Evolutionary conservation across 2,888 invertebrate genomes (phyloP).

Genomic region (Standfussiana lucernea): DNA sequence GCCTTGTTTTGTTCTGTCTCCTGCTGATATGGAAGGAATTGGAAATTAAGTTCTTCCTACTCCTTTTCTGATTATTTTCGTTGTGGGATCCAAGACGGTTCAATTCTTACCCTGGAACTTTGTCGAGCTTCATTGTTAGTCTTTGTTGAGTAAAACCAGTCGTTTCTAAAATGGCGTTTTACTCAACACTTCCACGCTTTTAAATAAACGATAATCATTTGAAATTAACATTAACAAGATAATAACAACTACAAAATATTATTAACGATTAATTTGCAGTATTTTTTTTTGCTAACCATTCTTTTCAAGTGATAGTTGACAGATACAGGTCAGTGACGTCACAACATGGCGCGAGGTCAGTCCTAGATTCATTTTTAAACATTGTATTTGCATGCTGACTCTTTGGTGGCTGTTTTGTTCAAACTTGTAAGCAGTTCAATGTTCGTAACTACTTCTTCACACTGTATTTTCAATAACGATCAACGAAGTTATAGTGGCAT

Average conservation of each 20-base stretch:
- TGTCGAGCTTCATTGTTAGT: too few relatives aligned
- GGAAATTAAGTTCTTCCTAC: too few relatives aligned
- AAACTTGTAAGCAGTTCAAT: not conserved
- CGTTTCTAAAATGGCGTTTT: not conserved
- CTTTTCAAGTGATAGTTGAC: not conserved
- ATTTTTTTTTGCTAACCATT: not conserved
- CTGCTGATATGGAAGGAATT: too few relatives aligned
- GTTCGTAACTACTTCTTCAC: constrained; percentile 1
- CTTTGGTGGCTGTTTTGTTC: not conserved
- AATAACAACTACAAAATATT: too few relatives aligned
- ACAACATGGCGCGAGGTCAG: not conserved
- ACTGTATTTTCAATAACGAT: not conserved
- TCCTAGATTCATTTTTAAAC: not conserved
- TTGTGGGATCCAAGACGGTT: too few relatives aligned
- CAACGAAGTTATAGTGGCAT: not conserved
- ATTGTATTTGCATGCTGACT: constrained; percentile 1
- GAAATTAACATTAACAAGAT: too few relatives aligned
- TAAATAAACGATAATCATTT: not conserved
- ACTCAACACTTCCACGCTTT: not conserved
- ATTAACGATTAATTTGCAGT: not conserved
- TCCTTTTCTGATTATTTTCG: too few relatives aligned
- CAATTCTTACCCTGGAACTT: too few relatives aligned
- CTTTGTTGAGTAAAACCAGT: not conserved
- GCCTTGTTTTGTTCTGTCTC: too few relatives aligned
- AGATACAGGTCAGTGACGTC: not conserved